Conservation (phyloP, 2,113 vertebrate species). For the Otus sunia region DNA sequence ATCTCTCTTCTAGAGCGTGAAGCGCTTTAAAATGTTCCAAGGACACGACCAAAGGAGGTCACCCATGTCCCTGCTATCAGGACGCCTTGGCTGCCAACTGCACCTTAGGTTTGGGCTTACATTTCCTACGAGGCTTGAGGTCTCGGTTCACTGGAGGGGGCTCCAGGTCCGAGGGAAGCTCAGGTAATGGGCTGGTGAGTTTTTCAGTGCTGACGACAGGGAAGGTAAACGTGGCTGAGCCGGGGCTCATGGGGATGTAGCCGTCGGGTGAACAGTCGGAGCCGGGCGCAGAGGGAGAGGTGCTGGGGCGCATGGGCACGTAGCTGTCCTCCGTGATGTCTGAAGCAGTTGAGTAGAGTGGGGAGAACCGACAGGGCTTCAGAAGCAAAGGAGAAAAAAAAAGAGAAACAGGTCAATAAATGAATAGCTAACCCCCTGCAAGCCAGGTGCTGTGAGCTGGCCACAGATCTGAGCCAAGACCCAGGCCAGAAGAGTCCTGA, state of each 20-base stretch:
- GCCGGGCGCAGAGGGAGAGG: conserved; percentile 62
- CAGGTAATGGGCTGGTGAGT: conserved; percentile 63
- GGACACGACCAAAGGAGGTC: background rate
- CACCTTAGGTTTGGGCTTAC: conserved; percentile 72
- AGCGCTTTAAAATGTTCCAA: background rate
- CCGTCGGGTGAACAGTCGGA: conserved; percentile 74
- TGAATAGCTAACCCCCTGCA: background rate
- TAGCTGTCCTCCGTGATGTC: conserved; percentile 82
- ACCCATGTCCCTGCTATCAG: background rate
- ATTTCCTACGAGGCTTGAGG: conserved; percentile 90
- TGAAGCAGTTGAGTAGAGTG: conserved; percentile 32
- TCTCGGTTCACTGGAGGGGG: conserved; percentile 93
- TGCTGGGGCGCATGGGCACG: conserved; percentile 85
- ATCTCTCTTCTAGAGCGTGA: background rate
- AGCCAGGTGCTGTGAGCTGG: background rate
- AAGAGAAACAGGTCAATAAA: rapidly evolving
- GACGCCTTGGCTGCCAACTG: background rate
- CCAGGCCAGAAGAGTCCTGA: background rate
- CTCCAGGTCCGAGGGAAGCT: conserved; percentile 77
- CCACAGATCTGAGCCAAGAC: background rate
- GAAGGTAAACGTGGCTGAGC: conserved; percentile 62
- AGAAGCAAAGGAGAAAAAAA: background rate
- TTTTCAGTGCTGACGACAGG: conserved; percentile 67
- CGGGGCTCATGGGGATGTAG: conserved; percentile 93
- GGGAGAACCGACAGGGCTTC: conserved; percentile 74